A percentile compares a stretch with the other conserved stretches of the same genome.
Conservation (phyloP, 92 coral and sea anemone species). For the Muricea muricata region DNA sequence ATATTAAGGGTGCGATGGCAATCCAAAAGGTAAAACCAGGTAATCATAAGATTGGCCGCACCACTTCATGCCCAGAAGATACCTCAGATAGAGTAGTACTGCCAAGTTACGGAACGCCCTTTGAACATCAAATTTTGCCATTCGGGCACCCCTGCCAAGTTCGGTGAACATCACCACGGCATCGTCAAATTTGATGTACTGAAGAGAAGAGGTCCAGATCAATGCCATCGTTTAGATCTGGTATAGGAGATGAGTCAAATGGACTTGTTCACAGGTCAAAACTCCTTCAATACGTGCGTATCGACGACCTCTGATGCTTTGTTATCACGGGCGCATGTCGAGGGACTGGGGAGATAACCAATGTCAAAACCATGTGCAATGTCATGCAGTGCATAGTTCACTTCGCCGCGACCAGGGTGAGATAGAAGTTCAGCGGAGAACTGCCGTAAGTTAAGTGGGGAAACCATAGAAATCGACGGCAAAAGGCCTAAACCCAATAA, state of each 20-base stretch:
- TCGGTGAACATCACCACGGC: conserved; percentile 9
- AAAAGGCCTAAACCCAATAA: no score
- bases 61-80: conserved; percentile 63
- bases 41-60: conserved; percentile 50
- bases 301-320: conserved; percentile 10
- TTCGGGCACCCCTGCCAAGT: conserved; percentile 32
- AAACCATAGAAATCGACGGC: no score
- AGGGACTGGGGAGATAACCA: background rate
- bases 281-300: background rate
- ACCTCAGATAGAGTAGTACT: conserved; percentile 24
- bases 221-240: conserved; percentile 38
- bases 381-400: background rate
- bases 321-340: conserved; percentile 24
- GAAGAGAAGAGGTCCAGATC: conserved; percentile 5
- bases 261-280: conserved; percentile 19
- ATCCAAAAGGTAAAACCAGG: conserved; percentile 12
- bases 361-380: background rate
- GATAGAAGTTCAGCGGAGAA: background rate
- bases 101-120: conserved; percentile 37
- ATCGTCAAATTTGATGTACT: conserved; percentile 30
- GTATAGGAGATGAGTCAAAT: background rate
- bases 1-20: conserved; percentile 9
- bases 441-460: background rate
- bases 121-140: conserved; percentile 40
- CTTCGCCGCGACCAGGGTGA: background rate